These are phyloP conservation scores for Drosophila rhopaloa DNA, from an alignment of 1,140 invertebrate species.

Conservation along the genomic window DNA sequence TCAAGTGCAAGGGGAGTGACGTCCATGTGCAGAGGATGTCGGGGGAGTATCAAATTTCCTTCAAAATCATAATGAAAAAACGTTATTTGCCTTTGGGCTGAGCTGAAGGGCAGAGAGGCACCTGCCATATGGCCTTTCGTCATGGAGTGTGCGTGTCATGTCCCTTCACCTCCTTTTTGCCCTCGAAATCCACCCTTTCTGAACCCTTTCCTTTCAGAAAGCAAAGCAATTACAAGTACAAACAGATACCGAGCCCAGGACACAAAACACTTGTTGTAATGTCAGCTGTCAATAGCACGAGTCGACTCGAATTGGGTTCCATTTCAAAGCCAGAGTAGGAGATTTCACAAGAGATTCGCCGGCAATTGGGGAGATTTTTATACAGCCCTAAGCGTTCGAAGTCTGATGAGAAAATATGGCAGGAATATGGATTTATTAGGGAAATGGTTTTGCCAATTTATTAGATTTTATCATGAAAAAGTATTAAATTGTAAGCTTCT, in stretches of 20 bases:
- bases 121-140: constrained; percentile 45
- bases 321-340: constrained; percentile 6
- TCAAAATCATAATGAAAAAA: constrained; percentile 47
- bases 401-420: constrained; percentile 5
- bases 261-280: constrained; percentile 52
- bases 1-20: constrained; percentile 12
- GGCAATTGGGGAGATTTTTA: constrained; percentile 32
- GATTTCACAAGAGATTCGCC: not conserved
- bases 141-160: constrained; percentile 25
- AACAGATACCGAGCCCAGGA: constrained; percentile 21
- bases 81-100: constrained; percentile 32
- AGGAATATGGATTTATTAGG: not conserved
- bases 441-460: not conserved
- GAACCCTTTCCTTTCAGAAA: constrained; percentile 6
- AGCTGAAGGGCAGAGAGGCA: constrained; percentile 27
- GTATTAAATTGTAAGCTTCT: not conserved
- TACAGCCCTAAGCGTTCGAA: constrained; percentile 3
- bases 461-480: not conserved
- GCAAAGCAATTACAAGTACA: constrained; percentile 50
- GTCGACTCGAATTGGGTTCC: constrained; percentile 34
- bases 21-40: not conserved
- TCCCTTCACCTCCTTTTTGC: constrained; percentile 12
- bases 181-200: constrained; percentile 12
- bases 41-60: constrained; percentile 46
- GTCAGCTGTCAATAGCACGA: constrained; percentile 52